phyloP scores from a whole-genome alignment of 2,888 invertebrate genomes.

The Drosophila atripex region DNA sequence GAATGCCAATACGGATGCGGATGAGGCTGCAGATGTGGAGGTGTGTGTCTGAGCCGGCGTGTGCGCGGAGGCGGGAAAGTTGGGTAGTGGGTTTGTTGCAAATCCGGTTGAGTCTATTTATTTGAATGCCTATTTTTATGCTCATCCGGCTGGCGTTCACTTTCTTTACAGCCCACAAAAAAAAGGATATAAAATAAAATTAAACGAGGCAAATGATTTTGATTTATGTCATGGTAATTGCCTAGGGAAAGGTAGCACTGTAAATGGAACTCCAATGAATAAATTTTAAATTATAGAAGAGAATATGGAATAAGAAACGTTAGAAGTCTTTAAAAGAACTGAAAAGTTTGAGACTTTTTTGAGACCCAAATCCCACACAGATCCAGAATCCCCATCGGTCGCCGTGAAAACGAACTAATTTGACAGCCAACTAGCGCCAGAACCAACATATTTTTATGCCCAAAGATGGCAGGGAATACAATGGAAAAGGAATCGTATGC shows the following conservation, averaged over 20 bases:
- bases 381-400: constrained; percentile 26
- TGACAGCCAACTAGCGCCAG: constrained; percentile 78
- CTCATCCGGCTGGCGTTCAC: constrained; percentile 61
- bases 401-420: constrained; percentile 77
- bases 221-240: constrained; percentile 78
- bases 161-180: constrained; percentile 19
- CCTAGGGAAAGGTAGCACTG: constrained; percentile 31
- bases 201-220: constrained; percentile 38
- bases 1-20: constrained; percentile 42
- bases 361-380: neutral
- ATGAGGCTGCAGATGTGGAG: constrained; percentile 20
- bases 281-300: neutral
- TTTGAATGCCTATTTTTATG: constrained; percentile 75
- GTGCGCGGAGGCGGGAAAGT: constrained; percentile 32
- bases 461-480: constrained; percentile 9
- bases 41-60: constrained; percentile 31
- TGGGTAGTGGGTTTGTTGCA: constrained; percentile 52
- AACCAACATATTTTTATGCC: constrained; percentile 23
- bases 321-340: too few species aligned
- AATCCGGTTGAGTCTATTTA: constrained; percentile 76
- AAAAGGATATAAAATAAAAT: constrained; percentile 46
- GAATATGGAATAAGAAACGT: neutral
- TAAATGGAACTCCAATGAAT: neutral
- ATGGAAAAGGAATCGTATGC: constrained; percentile 8
- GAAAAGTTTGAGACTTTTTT: neutral